phyloP scores from a whole-genome alignment of 2,797 vertebrate genomes.

The Gymnodraco acuticeps region DNA sequence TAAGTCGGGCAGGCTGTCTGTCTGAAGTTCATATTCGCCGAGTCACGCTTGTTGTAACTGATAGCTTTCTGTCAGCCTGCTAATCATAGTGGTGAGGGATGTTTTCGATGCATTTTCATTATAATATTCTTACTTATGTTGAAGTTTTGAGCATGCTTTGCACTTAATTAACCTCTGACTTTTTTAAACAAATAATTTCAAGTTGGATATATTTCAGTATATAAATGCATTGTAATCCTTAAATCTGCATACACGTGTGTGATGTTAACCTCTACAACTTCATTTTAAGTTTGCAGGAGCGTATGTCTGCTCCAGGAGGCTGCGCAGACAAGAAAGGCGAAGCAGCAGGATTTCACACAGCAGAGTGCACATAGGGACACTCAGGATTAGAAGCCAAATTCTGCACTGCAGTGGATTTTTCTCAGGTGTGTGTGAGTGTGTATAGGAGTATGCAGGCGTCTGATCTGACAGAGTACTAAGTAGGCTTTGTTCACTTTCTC shows the following conservation, averaged over 20 bases:
- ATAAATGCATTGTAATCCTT: background rate
- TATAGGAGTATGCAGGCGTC: constrained; percentile 6
- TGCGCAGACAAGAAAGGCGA: constrained; percentile 9
- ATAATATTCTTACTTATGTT: background rate
- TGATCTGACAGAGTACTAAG: constrained; percentile 43
- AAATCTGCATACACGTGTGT: background rate
- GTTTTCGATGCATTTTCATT: background rate
- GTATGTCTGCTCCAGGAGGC: constrained; percentile 33
- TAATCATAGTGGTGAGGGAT: background rate
- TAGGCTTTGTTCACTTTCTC: constrained; percentile 18
- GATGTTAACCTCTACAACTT: constrained; percentile 25
- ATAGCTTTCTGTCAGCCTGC: background rate
- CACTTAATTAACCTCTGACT: background rate
- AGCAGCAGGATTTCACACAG: constrained; percentile 24
- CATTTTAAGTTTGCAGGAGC: constrained; percentile 57
- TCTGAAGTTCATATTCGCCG: constrained; percentile 65
- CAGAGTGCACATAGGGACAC: constrained; percentile 31
- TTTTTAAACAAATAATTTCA: background rate
- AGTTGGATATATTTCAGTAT: background rate
- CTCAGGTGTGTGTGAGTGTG: constrained; percentile 44
- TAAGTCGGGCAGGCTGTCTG: constrained; percentile 28
- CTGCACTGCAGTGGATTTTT: constrained; percentile 71
- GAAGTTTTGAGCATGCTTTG: background rate
- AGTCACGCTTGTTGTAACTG: constrained; percentile 63
- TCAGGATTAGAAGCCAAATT: constrained; percentile 48